Base-by-base conservation (phyloP, 2,888 invertebrate genomes). In the Hermaeophaga mercurialis region DNA sequence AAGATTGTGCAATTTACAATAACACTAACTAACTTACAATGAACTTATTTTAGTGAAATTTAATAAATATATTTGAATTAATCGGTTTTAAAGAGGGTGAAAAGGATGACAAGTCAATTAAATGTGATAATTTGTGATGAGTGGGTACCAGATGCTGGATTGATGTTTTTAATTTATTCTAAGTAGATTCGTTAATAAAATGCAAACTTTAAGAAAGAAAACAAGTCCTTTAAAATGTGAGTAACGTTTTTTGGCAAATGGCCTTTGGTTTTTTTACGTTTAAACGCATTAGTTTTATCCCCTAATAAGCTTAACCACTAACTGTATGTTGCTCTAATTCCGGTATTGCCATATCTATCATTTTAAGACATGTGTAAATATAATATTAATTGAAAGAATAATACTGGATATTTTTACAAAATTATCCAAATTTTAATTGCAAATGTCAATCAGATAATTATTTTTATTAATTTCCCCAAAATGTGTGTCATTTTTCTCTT, bases 191-290 rank as follows among this genome's bases (percentile, higher is more conserved):
- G 48, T n/a, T 38, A 41, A 41, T 48, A 56, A 73, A 66, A 93
- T 94, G 93, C 93, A 94, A 88, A 93, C 93, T 75, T 84, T 94
- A 80, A 85, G 94, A 79, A 92, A 93, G 84, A 91, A 91, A 85
- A 92, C 91, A 77, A 93, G 93, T 82, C 93, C 93, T 78, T 88
- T 91, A 82, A 93, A 94, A 86, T 92, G 93, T 93, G 84, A 93
- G 92, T 91, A 79, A 12, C 12, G 12, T 43, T 18, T 26, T 18
- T 8, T 18, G 6, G 8, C 17, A 36, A 17, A 12, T 3, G 14
- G 11, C 28, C 14, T 18, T 22, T 50, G 28, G n/a, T n/a, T n/a
- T n/a, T n/a, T n/a, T n/a, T n/a, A n/a, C n/a, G n/a, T n/a, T n/a
- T n/a, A n/a, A n/a, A n/a, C n/a, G n/a, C n/a, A n/a, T n/a, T n/a